Evolutionary conservation across 2,888 invertebrate genomes (phyloP), one percentile per base, ranked within the genome.

Genomic region (Ischnura elegans): DNA sequence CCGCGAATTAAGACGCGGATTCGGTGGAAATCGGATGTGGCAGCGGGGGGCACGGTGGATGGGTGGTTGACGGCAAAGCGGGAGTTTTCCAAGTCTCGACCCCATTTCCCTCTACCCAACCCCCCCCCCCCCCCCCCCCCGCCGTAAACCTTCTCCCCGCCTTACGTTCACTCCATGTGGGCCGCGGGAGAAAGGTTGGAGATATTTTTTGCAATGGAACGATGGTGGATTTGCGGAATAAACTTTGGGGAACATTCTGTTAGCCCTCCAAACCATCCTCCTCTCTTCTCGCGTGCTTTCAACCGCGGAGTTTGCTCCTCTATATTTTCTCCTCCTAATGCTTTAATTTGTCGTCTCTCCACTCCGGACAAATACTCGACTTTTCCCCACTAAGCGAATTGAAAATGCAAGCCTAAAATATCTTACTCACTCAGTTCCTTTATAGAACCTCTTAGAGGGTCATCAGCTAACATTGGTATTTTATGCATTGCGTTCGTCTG

Each of bases 191-290:
- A 76, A 13, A 76, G 36, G 29, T 25, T 47, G 61, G 61, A 25
- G 76, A 36, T 36, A 13, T 36, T 76, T n/a, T n/a, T n/a, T n/a
- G n/a, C n/a, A n/a, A n/a, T 21, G 76, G 36, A n/a, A n/a, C n/a
- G 76, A 36, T 76, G 13, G 61, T 61, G n/a, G 61, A 1, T 61
- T 25, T n/a, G 25, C 29, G 36, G 36, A 36, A 76, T 76, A 76
- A 76, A 76, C 76, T 36, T 76, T 51, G 51, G 29, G 76, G 76
- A 76, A 29, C 76, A 76, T 76, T 76, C 25, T 76, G 36, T 76
- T 76, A 10, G 36, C 76, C 29, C 76, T 76, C 13, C 76, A 36
- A 76, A 2, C 36, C 76, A 29, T n/a, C 51, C 8, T 19, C 13
- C 51, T 51, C 51, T 51, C 51, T 51, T 19, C 51, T 5, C 51